A percentile compares a stretch with the other conserved stretches of the same genome.
Evolutionary conservation across 2,797 vertebrate species (phyloP).

Genomic region (Nannoperca australis): DNA sequence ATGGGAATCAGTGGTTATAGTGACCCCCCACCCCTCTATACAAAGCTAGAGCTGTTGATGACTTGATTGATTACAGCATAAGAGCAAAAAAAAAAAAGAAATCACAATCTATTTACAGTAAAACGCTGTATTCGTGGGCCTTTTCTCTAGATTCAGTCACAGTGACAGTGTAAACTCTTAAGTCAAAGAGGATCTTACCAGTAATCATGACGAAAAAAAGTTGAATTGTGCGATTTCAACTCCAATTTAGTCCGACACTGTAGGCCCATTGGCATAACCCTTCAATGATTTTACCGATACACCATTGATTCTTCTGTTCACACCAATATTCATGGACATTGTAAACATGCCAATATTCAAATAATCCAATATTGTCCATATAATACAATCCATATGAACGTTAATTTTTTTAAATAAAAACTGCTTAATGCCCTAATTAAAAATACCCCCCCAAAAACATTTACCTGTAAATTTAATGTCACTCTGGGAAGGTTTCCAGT

Average conservation of each 20-base stretch:
- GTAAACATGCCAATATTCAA: not conserved
- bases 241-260: not conserved
- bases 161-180: not conserved
- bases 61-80: constrained; percentile 26
- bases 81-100: not conserved
- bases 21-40: constrained; percentile 29
- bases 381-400: not conserved
- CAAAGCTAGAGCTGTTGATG: constrained; percentile 19
- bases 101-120: not conserved
- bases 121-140: not conserved
- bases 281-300: not conserved
- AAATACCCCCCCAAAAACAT: not conserved
- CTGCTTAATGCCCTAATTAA: not conserved
- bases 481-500: not conserved
- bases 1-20: constrained; percentile 11
- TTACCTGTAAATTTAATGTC: not conserved
- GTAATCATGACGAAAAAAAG: too few species aligned
- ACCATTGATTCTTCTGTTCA: not conserved
- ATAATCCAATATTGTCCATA: not conserved
- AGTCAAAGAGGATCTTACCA: not conserved
- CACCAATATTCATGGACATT: not conserved
- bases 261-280: not conserved
- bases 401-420: not conserved
- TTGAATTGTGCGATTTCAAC: not conserved
- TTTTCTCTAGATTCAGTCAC: not conserved